Conservation (phyloP, 1,140 invertebrate genomes). For the Trypoxylus dichotomus region DNA sequence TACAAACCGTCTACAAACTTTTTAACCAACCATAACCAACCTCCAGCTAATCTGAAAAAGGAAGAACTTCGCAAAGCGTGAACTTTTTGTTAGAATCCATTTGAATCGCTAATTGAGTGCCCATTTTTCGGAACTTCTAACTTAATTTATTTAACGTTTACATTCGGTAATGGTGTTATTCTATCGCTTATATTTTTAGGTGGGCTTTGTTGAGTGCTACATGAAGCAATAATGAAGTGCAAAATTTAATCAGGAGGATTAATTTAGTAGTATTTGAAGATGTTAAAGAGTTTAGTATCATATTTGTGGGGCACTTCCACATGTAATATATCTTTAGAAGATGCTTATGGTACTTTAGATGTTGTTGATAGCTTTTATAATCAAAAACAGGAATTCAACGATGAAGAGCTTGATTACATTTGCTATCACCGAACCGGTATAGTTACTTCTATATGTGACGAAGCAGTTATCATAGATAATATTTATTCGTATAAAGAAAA, state of each 20-base stretch:
- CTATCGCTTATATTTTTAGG: no score
- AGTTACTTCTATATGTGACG: conserved; percentile 29
- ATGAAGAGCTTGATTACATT: conserved; percentile 14
- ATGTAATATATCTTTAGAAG: neutral
- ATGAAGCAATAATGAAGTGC: neutral
- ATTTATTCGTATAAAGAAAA: conserved; percentile 39
- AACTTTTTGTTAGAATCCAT: no score
- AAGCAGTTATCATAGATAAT: conserved; percentile 35
- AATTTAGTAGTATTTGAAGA: neutral
- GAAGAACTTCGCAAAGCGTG: no score
- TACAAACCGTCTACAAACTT: no score
- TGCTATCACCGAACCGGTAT: conserved; percentile 31
- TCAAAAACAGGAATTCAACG: neutral
- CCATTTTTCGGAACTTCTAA: no score
- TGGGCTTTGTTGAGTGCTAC: no score
- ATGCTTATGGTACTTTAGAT: neutral
- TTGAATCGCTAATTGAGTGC: no score
- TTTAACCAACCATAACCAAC: no score
- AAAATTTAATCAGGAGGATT: neutral
- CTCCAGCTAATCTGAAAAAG: no score
- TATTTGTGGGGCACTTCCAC: neutral
- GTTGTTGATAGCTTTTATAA: neutral
- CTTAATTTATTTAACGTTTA: no score
- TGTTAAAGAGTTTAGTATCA: neutral
- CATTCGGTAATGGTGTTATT: no score